These are phyloP conservation scores for Alentia gelatinosa DNA, from an alignment of 2,888 invertebrate genomes.

Conservation along the genomic window DNA sequence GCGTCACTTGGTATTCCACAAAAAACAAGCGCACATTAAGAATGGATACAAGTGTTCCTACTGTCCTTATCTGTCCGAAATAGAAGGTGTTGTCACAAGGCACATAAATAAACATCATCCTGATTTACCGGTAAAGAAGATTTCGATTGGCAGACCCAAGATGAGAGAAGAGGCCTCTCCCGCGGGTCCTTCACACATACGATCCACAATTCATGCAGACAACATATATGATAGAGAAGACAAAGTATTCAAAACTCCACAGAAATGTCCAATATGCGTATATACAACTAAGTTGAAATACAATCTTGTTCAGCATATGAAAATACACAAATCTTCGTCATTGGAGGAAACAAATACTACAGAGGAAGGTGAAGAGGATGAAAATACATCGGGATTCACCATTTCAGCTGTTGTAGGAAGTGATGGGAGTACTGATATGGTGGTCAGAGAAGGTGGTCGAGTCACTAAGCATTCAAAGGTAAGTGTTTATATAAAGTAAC, in stretches of 20 bases:
- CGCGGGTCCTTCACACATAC: neutral
- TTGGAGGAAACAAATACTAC: no score
- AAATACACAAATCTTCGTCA: no score
- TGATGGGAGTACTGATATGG: neutral
- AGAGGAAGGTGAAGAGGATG: neutral
- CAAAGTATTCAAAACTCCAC: neutral
- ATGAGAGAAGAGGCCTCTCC: neutral
- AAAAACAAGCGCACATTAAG: slow-evolving; percentile 5
- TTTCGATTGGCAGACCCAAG: neutral
- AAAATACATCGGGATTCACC: neutral
- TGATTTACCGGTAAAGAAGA: slow-evolving; percentile 23
- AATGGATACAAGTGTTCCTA: slow-evolving; percentile 54
- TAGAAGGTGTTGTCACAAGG: slow-evolving; percentile 26
- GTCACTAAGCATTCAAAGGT: neutral
- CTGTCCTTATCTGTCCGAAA: neutral
- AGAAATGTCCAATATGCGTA: neutral
- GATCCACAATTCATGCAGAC: neutral
- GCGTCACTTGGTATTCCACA: slow-evolving; percentile 35
- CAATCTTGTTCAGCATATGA: neutral
- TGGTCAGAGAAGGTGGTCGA: neutral
- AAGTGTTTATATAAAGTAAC: no score
- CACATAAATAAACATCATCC: slow-evolving; percentile 9
- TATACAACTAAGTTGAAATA: neutral
- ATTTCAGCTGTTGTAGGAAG: slow-evolving; percentile 17
- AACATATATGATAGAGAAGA: neutral